Percentiles rank a stretch among this genome's conserved stretches.
These are phyloP conservation scores for Phaethon lepturus DNA, from an alignment of 2,113 vertebrate genomes.

Conservation along the genomic window DNA sequence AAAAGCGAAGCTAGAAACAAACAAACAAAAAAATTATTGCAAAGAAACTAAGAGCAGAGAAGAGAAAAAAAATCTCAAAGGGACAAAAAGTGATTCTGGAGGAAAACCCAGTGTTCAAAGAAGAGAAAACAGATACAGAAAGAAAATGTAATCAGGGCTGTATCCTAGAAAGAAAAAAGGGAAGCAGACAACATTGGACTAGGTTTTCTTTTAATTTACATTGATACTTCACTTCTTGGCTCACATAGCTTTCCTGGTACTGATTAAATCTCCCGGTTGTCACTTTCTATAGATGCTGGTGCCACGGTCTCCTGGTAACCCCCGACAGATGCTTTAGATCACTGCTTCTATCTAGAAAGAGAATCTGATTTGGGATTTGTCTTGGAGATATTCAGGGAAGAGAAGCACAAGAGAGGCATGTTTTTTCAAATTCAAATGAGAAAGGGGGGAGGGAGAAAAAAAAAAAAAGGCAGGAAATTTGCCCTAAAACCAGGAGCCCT, in stretches of 20 bases:
- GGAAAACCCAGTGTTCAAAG: background rate
- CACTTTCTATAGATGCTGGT: background rate
- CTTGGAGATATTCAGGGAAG: background rate
- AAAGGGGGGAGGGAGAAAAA: background rate
- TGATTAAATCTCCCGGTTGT: background rate
- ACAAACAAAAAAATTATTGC: background rate
- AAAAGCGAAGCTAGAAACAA: background rate
- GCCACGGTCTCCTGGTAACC: background rate
- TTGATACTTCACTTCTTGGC: background rate
- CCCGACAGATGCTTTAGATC: background rate
- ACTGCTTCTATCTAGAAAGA: background rate
- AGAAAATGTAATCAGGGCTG: background rate
- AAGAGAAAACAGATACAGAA: background rate
- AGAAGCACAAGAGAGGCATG: background rate
- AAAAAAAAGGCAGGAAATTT: background rate
- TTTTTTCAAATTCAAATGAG: background rate
- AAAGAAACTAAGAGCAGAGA: background rate
- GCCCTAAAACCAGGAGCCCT: background rate
- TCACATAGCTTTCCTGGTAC: background rate
- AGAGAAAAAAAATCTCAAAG: background rate
- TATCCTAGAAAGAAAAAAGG: background rate
- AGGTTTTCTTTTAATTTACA: background rate
- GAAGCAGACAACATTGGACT: background rate
- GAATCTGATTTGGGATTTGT: background rate
- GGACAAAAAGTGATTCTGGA: background rate